These are phyloP conservation scores for Lasioglossum albipes DNA, from an alignment of 1,140 invertebrate genomes.

Conservation along the genomic window DNA sequence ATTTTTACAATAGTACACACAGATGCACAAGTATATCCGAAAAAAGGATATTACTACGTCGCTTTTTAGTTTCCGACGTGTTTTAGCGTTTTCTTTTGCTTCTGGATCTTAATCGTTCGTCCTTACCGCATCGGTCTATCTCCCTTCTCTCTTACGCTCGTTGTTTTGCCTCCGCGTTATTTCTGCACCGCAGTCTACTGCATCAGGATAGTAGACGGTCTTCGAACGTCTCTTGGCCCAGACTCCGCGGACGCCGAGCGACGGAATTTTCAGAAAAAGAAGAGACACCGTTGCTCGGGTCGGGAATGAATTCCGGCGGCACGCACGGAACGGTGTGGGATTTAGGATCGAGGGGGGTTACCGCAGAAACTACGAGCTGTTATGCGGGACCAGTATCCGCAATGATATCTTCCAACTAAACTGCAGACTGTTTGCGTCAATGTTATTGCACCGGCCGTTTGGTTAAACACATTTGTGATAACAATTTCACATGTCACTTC, in stretches of 20 bases:
- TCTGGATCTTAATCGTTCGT: background rate
- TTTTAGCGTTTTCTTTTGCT: background rate
- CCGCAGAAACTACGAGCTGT: background rate
- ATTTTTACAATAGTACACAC: too few relatives aligned
- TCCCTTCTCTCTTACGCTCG: background rate
- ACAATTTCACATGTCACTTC: too few relatives aligned
- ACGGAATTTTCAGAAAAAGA: constrained; percentile 34
- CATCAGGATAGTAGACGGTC: constrained; percentile 29
- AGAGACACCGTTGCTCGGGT: background rate
- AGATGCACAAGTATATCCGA: too few relatives aligned
- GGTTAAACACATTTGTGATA: too few relatives aligned
- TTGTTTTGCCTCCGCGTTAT: constrained; percentile 27
- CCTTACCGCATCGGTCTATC: background rate
- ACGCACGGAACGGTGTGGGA: constrained; percentile 10
- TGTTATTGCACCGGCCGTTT: too few relatives aligned
- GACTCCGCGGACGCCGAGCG: constrained; percentile 23
- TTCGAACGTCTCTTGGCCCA: constrained; percentile 34
- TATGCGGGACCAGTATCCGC: background rate
- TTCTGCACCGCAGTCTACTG: constrained; percentile 17
- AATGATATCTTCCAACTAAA: too few relatives aligned
- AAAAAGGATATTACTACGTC: too few relatives aligned
- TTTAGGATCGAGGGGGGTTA: background rate
- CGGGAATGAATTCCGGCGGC: constrained; percentile 31
- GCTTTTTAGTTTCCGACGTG: too few relatives aligned
- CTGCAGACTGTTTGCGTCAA: too few relatives aligned